A percentile compares a stretch with the other conserved stretches of the same genome.
Conservation (phyloP, 1,140 invertebrate species). For the Neodiprion virginianus region DNA sequence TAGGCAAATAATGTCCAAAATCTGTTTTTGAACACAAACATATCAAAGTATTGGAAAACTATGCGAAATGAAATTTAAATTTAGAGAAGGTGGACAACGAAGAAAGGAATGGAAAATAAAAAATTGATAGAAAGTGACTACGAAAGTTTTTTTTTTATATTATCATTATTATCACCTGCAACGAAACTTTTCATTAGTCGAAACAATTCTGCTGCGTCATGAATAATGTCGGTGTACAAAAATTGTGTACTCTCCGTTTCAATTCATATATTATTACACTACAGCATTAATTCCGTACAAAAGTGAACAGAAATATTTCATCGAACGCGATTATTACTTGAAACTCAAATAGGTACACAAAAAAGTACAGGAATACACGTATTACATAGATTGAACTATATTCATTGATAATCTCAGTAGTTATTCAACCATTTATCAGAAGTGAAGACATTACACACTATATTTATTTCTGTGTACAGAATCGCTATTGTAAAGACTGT, state of each 20-base stretch:
- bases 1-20: neutral
- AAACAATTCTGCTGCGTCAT: too few species aligned
- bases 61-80: neutral
- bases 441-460: too few species aligned
- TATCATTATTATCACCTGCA: neutral
- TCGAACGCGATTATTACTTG: too few species aligned
- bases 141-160: neutral
- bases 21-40: slow-evolving; percentile 3
- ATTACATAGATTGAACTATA: neutral
- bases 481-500: neutral
- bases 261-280: neutral
- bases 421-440: too few species aligned
- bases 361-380: too few species aligned
- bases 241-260: too few species aligned
- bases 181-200: neutral
- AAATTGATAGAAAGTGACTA: neutral
- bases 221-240: too few species aligned
- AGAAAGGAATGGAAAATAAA: neutral
- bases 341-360: too few species aligned
- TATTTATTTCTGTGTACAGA: too few species aligned
- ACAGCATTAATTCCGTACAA: neutral
- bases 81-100: neutral
- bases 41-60: slow-evolving; percentile 2
- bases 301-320: too few species aligned
- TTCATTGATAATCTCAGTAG: too few species aligned